Evolutionary conservation across 1,140 invertebrate genomes (phyloP).

Genomic region (Rhopalosiphum padi): DNA sequence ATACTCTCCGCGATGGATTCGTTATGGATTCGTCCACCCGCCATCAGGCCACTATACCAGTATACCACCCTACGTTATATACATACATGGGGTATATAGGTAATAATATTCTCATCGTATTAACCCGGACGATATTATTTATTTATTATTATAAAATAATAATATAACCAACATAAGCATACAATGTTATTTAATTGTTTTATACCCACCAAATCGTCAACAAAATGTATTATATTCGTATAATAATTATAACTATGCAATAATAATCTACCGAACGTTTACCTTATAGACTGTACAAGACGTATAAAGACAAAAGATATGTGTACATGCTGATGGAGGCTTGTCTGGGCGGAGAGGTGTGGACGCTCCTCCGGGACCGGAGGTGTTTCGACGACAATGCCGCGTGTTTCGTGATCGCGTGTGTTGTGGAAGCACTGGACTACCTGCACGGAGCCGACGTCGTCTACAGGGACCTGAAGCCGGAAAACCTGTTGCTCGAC

Average conservation of each 20-base stretch:
- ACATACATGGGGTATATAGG: too few relatives aligned
- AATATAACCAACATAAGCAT: not conserved
- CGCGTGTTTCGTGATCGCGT: constrained; percentile 87
- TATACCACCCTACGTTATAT: too few relatives aligned
- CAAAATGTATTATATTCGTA: not conserved
- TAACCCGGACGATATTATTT: not conserved
- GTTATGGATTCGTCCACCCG: not conserved
- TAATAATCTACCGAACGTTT: not conserved
- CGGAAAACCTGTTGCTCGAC: constrained; percentile 92
- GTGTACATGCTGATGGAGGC: constrained; percentile 97
- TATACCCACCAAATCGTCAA: not conserved
- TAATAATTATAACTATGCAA: not conserved
- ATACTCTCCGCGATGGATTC: not conserved
- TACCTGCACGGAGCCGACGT: constrained; percentile 88
- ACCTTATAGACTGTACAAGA: constrained; percentile 81
- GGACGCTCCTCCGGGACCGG: constrained; percentile 85
- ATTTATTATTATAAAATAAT: too few relatives aligned
- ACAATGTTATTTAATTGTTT: too few relatives aligned
- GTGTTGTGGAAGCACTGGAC: constrained; percentile 90
- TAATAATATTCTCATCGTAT: not conserved
- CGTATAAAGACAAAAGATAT: constrained; percentile 93
- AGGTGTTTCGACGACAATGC: constrained; percentile 85
- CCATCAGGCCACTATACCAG: too few relatives aligned
- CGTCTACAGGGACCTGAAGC: constrained; percentile 93
- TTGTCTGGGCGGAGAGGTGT: constrained; percentile 95